A percentile compares a stretch with the other conserved stretches of the same genome.
Conservation (phyloP, 2,797 vertebrate species). For the Petrocephalus sullivani region DNA sequence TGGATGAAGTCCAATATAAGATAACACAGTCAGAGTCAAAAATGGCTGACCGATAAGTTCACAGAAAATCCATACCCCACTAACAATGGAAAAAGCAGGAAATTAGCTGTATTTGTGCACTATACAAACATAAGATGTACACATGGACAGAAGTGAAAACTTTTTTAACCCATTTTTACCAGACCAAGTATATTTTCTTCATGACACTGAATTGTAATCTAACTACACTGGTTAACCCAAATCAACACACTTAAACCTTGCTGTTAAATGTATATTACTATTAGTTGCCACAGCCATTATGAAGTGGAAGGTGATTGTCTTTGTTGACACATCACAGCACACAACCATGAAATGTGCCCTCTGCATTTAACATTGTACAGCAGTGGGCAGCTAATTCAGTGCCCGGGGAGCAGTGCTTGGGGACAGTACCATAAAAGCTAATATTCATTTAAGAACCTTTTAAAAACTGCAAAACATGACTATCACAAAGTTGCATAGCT, state of each 20-base stretch:
- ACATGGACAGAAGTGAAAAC: not conserved
- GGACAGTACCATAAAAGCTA: not conserved
- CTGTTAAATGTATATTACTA: not conserved
- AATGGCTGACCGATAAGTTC: too few relatives aligned
- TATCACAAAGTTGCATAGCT: not conserved
- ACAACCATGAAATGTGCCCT: too few relatives aligned
- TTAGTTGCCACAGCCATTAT: not conserved
- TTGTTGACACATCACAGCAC: too few relatives aligned
- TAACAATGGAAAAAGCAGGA: not conserved
- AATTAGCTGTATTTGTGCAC: not conserved
- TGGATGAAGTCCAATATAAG: not conserved
- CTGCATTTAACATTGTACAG: too few relatives aligned
- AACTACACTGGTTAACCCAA: not conserved
- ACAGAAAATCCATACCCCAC: too few relatives aligned
- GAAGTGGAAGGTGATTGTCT: not conserved
- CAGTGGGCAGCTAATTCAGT: too few relatives aligned
- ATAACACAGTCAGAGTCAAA: not conserved
- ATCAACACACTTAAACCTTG: not conserved
- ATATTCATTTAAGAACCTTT: not conserved
- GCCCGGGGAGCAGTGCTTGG: too few relatives aligned
- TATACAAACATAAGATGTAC: not conserved
- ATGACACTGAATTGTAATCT: not conserved
- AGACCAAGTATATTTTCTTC: not conserved
- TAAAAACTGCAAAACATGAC: not conserved
- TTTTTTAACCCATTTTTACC: not conserved